Evolutionary conservation across 2,113 vertebrate species (phyloP), one percentile per base, ranked within the genome.

Genomic region (Lepus europaeus): DNA sequence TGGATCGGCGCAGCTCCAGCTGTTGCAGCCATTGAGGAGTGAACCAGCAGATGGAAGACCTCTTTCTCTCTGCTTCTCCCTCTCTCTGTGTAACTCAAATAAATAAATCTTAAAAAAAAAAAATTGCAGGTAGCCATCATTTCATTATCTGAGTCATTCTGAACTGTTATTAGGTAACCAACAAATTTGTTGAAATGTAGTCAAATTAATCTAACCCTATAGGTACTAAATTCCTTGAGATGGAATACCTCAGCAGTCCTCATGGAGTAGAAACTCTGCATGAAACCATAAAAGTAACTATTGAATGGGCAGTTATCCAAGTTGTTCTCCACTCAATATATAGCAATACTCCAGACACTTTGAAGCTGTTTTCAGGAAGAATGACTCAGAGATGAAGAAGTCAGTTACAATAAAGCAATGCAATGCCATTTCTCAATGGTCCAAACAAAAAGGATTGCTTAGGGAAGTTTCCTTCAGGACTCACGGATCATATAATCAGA

Each of bases 361-460:
- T 90, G 81, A 95, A 93, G 92, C 22, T 59, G 51, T 80, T 96
- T 94, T 96, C 90, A 85, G 81, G 69, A 93, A 95, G 84, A 94
- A 70, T 96, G 90, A 96, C 92, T 96, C 92, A 95, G 92, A 95
- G 49, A 84, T 96, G 63, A 90, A 83, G 66, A 96, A 87, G 25
- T 19, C 64, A 81, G 87, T 95, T 87, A 93, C 33, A 89, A 81
- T 61, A 81, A 96, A 84, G 79, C 53, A 87, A 91, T 51, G 16
- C 49, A 79, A 80, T 80, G n/a, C 16, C 68, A 66, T 97, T 96
- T 94, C 88, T 95, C 87, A 95, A n/a, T 90, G 90, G 16, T 51
- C 78, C 63, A 85, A 86, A 93, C 19, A 77, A 74, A 66, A 91
- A n/a, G 91, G 61, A 91, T 45, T 85, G n/a, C 66, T 73, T 63